Evolutionary conservation across 1,140 invertebrate species (phyloP).

Genomic region (Myzus persicae): DNA sequence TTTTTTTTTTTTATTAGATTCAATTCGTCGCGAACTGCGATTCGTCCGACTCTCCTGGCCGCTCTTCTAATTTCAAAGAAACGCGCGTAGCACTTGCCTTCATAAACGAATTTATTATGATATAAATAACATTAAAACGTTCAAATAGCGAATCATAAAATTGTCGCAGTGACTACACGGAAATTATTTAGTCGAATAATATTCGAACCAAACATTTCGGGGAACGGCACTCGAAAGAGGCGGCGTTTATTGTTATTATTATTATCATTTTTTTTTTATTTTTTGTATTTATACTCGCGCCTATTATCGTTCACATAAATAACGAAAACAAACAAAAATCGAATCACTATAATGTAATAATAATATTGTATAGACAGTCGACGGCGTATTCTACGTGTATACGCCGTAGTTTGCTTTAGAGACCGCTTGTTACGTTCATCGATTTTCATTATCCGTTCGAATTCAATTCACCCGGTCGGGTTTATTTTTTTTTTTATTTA

Average conservation of each 20-base stretch:
- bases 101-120: background rate
- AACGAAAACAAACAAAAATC: conserved; percentile 8
- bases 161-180: background rate
- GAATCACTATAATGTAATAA: background rate
- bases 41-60: background rate
- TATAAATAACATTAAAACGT: background rate
- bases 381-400: background rate
- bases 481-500: background rate
- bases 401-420: background rate
- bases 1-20: background rate
- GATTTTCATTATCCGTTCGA: conserved; percentile 37
- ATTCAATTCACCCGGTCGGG: conserved; percentile 7
- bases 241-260: background rate
- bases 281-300: background rate
- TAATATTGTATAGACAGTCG: background rate
- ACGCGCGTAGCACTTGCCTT: background rate
- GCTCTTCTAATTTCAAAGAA: background rate
- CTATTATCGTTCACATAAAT: background rate
- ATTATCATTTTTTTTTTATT: too few relatives aligned
- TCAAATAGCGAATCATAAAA: background rate
- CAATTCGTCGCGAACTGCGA: background rate
- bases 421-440: conserved; percentile 10
- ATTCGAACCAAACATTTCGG: background rate
- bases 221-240: background rate
- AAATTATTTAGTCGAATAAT: background rate